Evolutionary conservation across 2,113 vertebrate genomes (phyloP).

Genomic region (Campylomormyrus numenius): DNA sequence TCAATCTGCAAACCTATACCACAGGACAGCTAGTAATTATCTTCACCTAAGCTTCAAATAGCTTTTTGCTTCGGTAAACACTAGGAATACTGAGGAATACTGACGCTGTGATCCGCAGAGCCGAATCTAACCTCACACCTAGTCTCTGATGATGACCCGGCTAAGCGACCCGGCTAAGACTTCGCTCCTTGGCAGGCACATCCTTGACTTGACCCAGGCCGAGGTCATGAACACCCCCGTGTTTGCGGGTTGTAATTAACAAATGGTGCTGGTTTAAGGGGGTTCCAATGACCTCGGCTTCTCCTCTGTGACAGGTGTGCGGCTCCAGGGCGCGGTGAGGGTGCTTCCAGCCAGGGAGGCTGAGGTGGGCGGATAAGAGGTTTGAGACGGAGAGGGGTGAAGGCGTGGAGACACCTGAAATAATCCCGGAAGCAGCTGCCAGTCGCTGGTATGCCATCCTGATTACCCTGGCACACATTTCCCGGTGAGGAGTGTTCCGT

Average conservation of each 20-base stretch:
- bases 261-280: background rate
- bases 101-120: background rate
- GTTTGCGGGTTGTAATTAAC: background rate
- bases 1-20: conserved; percentile 2
- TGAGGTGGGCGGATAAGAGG: background rate
- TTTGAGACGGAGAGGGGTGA: background rate
- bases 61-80: background rate
- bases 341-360: background rate
- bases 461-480: background rate
- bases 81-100: background rate
- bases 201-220: background rate
- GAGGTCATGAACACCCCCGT: background rate
- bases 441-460: background rate
- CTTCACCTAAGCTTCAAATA: background rate
- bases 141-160: background rate
- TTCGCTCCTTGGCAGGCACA: background rate
- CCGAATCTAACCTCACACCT: background rate
- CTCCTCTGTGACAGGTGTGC: background rate
- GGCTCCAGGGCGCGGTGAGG: background rate
- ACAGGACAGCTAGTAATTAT: conserved; percentile 10
- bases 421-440: background rate
- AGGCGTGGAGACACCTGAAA: background rate
- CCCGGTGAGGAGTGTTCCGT: no score
- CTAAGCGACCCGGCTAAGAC: background rate
- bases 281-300: background rate